A percentile compares a stretch with the other conserved stretches of the same genome.
phyloP scores from a whole-genome alignment of 2,113 vertebrate genomes.

The Struthio camelus region DNA sequence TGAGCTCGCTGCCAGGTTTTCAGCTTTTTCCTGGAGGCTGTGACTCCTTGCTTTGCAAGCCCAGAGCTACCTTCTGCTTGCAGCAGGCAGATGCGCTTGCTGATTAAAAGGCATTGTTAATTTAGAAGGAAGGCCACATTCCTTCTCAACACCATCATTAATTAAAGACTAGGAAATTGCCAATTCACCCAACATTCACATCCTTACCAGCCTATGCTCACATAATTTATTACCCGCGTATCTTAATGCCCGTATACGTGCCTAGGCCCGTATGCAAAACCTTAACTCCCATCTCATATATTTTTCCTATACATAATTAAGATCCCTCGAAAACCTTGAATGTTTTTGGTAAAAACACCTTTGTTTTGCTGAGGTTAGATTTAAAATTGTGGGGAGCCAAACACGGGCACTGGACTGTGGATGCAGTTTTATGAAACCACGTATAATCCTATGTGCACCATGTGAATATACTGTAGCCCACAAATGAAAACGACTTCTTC shows the following conservation, averaged over 20 bases:
- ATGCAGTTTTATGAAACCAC: background rate
- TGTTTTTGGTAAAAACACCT: constrained; percentile 60
- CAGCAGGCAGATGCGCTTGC: constrained; percentile 31
- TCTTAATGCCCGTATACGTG: constrained; percentile 42
- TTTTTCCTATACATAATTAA: constrained; percentile 60
- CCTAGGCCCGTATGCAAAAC: constrained; percentile 49
- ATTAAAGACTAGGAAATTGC: constrained; percentile 70
- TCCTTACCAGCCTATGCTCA: constrained; percentile 54
- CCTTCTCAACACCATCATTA: constrained; percentile 64
- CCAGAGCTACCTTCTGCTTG: constrained; percentile 45
- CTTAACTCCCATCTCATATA: constrained; percentile 25
- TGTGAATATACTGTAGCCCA: constrained; percentile 49
- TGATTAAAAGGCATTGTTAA: constrained; percentile 67
- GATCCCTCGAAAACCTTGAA: constrained; percentile 50
- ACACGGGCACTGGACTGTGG: constrained; percentile 13
- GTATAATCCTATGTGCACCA: background rate
- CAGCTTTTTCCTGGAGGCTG: background rate
- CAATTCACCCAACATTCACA: constrained; percentile 57
- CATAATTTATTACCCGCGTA: constrained; percentile 56
- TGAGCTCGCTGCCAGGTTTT: background rate
- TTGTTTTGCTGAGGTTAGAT: constrained; percentile 43
- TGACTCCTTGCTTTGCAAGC: constrained; percentile 14
- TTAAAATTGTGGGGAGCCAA: constrained; percentile 18
- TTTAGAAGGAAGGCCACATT: constrained; percentile 69
- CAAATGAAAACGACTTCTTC: constrained; percentile 39